Evolutionary conservation across 2,113 vertebrate genomes (phyloP), one percentile per base, ranked within the genome.

Genomic region (Hippocampus comes): DNA sequence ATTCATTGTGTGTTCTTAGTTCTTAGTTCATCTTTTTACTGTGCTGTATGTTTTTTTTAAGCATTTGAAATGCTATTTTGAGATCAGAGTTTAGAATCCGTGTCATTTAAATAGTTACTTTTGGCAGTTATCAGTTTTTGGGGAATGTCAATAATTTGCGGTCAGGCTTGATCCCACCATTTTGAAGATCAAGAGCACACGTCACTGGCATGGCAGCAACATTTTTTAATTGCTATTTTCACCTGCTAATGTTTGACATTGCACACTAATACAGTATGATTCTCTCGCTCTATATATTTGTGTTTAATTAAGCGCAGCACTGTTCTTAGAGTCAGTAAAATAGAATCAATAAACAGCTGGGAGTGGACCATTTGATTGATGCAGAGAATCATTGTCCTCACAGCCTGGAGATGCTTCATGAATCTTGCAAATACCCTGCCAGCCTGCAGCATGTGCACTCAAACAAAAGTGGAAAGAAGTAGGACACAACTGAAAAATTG

Each of bases 371-470:
- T 74, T 67, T 68, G 74, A 82, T 82, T 71, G 64, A 84, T 85
- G 74, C 73, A 82, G 76, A 79, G 84, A 82, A 73, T 78, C 63
- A 38, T 72, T 41, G 53, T 70, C 41, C 41, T 59, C 61, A 60
- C 73, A 72, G 72, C 68, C 68, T 56, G 70, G 71, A 81, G 77
- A 83, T 25, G 60, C 79, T 46, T 84, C 69, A 75, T 88, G 79
- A 79, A 86, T 88, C 64, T 82, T 88, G 48, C 67, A 84, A 86
- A 63, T 73, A 57, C 60, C 61, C 48, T 41, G 48, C 55, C 49
- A 42, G 46, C 63, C 51, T 69, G 48, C 53, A 74, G 11, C 59
- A 30, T 46, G 27, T 38, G 25, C 49, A n/a, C 63, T 59, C 60
- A 64, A 67, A 70, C 67, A 71, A 65, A 78, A 67, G 14, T 67